Evolutionary conservation across 2,797 vertebrate species (phyloP).

Genomic region (Notamacropus eugenii): DNA sequence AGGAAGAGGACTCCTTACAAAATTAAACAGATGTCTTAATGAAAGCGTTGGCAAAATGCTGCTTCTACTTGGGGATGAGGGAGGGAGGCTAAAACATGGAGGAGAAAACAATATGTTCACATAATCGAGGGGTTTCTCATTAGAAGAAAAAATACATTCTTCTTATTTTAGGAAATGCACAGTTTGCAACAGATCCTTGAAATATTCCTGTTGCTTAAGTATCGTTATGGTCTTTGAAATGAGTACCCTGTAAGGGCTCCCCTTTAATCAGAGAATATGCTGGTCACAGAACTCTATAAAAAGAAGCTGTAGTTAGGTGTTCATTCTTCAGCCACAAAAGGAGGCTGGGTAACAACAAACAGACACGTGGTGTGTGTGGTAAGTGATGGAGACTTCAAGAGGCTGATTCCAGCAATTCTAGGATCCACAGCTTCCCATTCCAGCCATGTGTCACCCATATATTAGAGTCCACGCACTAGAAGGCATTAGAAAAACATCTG

Average conservation of each 20-base stretch:
- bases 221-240: slow-evolving; percentile 72
- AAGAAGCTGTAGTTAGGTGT: slow-evolving; percentile 74
- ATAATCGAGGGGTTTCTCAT: slow-evolving; percentile 47
- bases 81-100: not conserved
- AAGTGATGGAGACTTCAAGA: slow-evolving; percentile 63
- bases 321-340: slow-evolving; percentile 64
- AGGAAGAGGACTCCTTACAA: slow-evolving; percentile 4
- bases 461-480: not conserved
- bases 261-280: slow-evolving; percentile 77
- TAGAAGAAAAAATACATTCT: slow-evolving; percentile 61
- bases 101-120: slow-evolving; percentile 8
- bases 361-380: slow-evolving; percentile 55
- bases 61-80: not conserved
- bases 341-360: slow-evolving; percentile 62
- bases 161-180: slow-evolving; percentile 68
- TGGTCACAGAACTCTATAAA: slow-evolving; percentile 68
- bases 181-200: slow-evolving; percentile 66
- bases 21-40: not conserved
- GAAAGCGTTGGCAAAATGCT: not conserved
- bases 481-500: slow-evolving; percentile 14
- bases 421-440: slow-evolving; percentile 36
- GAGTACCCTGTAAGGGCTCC: slow-evolving; percentile 60
- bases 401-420: slow-evolving; percentile 45
- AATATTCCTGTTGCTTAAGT: slow-evolving; percentile 69
- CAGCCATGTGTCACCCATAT: slow-evolving; percentile 23